Evolutionary conservation across 53 echinoderm and acorn worm genomes (phyloP), one percentile per base, ranked within the genome.

Genomic region (Apostichopus leukothele): DNA sequence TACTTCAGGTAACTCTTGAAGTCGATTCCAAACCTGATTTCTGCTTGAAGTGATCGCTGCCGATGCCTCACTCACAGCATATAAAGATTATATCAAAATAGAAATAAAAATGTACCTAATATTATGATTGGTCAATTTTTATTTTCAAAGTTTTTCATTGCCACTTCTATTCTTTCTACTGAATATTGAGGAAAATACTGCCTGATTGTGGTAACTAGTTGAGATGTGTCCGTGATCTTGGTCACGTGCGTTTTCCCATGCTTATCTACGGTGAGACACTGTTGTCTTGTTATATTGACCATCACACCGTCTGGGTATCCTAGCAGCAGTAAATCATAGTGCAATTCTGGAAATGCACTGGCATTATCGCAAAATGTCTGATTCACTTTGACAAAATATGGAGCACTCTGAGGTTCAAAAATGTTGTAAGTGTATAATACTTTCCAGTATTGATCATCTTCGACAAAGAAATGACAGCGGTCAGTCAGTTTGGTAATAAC

Each of bases 141-240:
- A 16, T 13, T 63, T 11, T 63, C 5, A 7, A 63, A 7, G 63
- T 63, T 13, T 63, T 63, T 63, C 12, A 63, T 13, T 11, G 63
- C 12, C 11, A 13, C 4, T 63, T 63, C 63, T 63, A 63, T 13
- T 63, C 27, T 39, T 14, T 77, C 8, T 25, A 5, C 6, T 3
- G 79, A 79, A 79, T 16, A 79, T 51, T 79, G 79, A 5, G 79
- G 79, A 16, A 79, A 79, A 79, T 79, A 79, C 53, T 16, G 51
- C 5, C 18, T 50, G 53, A 79, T 53, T 53, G 79, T 79, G n/a
- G 39, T 52, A 52, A 79, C 5, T n/a, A 79, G 52, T 19, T 79
- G 50, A 53, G 18, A 19, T 52, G 11, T 51, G 10, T 19, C 53
- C 14, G 39, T 79, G 9, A 79, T 53, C 53, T 12, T 51, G 10